Base-by-base conservation (phyloP, 2,888 invertebrate genomes). In the Erpobdella octoculata region DNA sequence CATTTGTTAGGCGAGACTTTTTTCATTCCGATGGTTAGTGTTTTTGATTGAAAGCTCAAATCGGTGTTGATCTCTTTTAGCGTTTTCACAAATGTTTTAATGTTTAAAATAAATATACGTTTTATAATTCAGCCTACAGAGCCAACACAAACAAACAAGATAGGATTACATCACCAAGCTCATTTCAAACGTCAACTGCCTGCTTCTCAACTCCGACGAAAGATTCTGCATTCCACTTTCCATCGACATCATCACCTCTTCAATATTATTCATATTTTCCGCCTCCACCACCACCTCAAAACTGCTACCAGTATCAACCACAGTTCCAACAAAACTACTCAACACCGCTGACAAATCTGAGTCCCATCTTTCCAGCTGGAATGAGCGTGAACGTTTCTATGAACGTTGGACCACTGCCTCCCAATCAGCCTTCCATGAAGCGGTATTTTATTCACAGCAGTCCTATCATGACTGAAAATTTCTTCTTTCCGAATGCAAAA, bases 381-480 rank as follows among this genome's bases (percentile, higher is more conserved):
- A 69, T 69, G 69, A 69, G 69, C 35, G 58, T 69, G 18, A 69
- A 69, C 35, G 58, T 69, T 9, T 58, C 58, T 18, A 69, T 69
- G 69, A 53, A 36, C 35, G 48, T 69, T 28, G 41, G 38, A 31
- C 46, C 67, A 31, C 33, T 62, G 62, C 62, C 62, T 33, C 31
- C 62, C 8, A 62, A 31, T 33, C 33, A 31, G 35, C n/a, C 31
- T n/a, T 31, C 35, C 62, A 35, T 33, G 33, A 35, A 35, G 35
- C 28, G n/a, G 12, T 62, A 62, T 31, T 62, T 62, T 35, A 33
- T 35, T n/a, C 31, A 31, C 12, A n/a, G 35, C n/a, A 62, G 31
- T 35, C 35, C 62, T 1, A 62, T 31, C 35, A 35, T 33, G 21
- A 35, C 21, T 31, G 36, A 35, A 12, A 38, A 41, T 41, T n/a